These are phyloP conservation scores for Phengaris alcon DNA, from an alignment of 2,888 invertebrate species.

Conservation along the genomic window DNA sequence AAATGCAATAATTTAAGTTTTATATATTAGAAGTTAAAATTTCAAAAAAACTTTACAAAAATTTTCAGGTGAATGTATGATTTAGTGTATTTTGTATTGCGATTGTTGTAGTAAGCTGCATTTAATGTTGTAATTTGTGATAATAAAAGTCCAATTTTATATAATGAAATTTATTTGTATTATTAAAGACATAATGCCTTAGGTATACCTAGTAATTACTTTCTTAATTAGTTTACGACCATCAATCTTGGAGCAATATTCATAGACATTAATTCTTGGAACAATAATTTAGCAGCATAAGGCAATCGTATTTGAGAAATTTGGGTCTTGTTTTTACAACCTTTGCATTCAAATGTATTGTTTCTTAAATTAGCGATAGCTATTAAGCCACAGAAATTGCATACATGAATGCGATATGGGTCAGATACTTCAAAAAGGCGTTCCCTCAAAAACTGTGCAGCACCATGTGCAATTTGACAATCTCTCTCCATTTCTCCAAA, in stretches of 20 bases:
- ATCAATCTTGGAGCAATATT: conserved; percentile 98
- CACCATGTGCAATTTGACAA: conserved; percentile 99
- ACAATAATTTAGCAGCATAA: conserved; percentile 98
- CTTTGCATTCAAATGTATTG: conserved; percentile 99
- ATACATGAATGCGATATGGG: conserved; percentile 98
- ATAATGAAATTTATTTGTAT: conserved; percentile 49
- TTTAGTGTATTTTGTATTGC: conserved; percentile 68
- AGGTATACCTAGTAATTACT: conserved; percentile 23
- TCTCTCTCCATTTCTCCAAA: conserved; percentile 99
- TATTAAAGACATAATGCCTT: conserved; percentile 36
- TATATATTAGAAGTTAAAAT: conserved; percentile 39
- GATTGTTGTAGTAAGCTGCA: conserved; percentile 72
- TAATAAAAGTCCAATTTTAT: conserved; percentile 65
- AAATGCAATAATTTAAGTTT: not conserved
- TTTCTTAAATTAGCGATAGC: conserved; percentile 98
- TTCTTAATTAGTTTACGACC: conserved; percentile 77
- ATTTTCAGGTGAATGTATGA: conserved; percentile 43
- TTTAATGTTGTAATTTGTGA: conserved; percentile 77
- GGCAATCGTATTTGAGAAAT: conserved; percentile 97
- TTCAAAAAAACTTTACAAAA: conserved; percentile 41
- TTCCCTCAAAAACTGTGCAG: conserved; percentile 94
- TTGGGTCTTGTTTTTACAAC: conserved; percentile 99
- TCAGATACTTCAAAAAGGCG: conserved; percentile 99
- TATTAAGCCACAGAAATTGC: conserved; percentile 98
- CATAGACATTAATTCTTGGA: conserved; percentile 99